Evolutionary conservation across 2,888 invertebrate genomes (phyloP), one percentile per base, ranked within the genome.

Genomic region (Sceliomorpha sp.): DNA sequence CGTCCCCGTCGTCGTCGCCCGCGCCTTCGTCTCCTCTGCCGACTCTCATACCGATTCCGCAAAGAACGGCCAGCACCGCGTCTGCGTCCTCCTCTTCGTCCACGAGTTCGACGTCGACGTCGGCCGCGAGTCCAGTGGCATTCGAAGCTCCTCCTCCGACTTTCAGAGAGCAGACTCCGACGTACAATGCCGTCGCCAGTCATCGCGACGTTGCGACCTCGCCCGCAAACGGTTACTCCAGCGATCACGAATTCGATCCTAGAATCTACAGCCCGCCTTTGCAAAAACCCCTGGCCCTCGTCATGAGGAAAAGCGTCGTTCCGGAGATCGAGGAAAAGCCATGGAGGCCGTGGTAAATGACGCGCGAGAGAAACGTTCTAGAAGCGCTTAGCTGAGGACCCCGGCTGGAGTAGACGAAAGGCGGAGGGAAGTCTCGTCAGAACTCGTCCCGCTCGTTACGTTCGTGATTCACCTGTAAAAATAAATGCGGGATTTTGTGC

Each of bases 341-440:
- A 15, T 95, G 95, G 95, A 91, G 95, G 81, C 95, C 95, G 1
- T 95, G 95, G 95, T 94, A 85, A 80, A 80, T n/a, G n/a, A n/a
- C n/a, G n/a, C n/a, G n/a, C n/a, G n/a, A n/a, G n/a, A n/a, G n/a
- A n/a, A n/a, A n/a, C n/a, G n/a, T n/a, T 14, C 36, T 29, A 37
- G 1, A 9, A 5, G 14, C 15, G 1, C n/a, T 31, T 24, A 26
- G 17, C 24, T 42, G 24, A 13, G 20, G 40, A 31, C 40, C 40
- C 32, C 3, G 9, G 27, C 44, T 2, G 8, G 27, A 27, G 2
- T 27, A 8, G 27, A 27, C 5, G 8, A 27, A 27, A 27, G 7
- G 8, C n/a, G 7, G 2, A 6, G 1, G 7, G 29, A 20, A 13
- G 4, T 24, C 40, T 48, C 13, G 59, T 51, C 17, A 51, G 32